These are phyloP conservation scores for Trachelipus rathkii DNA, from an alignment of 1,140 invertebrate species.

Conservation along the genomic window DNA sequence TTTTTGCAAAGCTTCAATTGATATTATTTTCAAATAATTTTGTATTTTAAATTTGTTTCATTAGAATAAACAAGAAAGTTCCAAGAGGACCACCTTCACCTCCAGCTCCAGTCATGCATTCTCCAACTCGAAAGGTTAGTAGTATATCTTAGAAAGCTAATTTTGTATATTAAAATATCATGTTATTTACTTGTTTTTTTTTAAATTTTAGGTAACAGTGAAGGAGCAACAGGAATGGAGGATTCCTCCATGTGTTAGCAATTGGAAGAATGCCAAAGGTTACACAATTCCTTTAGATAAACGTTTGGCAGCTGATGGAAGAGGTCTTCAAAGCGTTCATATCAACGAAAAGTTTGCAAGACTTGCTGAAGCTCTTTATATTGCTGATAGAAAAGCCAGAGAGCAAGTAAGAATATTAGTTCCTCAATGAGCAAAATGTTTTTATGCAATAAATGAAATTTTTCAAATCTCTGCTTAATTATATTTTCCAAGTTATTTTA, in stretches of 20 bases:
- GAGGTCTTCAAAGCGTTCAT: constrained; percentile 93
- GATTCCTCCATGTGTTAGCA: constrained; percentile 98
- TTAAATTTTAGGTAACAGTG: constrained; percentile 88
- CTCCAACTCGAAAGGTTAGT: constrained; percentile 89
- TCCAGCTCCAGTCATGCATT: constrained; percentile 94
- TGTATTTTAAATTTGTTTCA: constrained; percentile 38
- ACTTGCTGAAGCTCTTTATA: constrained; percentile 92
- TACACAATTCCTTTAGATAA: constrained; percentile 99
- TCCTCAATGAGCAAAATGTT: not conserved
- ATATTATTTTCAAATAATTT: too few relatives aligned
- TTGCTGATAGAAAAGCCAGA: constrained; percentile 85
- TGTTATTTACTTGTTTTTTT: constrained; percentile 66
- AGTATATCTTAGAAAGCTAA: constrained; percentile 52
- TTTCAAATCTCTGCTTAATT: too few relatives aligned
- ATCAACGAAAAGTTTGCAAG: constrained; percentile 99
- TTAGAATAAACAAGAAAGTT: constrained; percentile 86
- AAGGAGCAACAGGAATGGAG: constrained; percentile 99
- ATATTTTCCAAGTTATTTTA: not conserved
- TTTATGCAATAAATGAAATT: too few relatives aligned
- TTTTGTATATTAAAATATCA: too few relatives aligned
- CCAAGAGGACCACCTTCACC: constrained; percentile 96
- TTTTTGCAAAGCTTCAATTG: too few relatives aligned
- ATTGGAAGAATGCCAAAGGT: constrained; percentile 99
- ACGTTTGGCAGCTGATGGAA: constrained; percentile 92
- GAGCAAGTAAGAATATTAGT: constrained; percentile 49